Conservation (phyloP, 2,797 vertebrate species). For the Clarias pachynema region DNA sequence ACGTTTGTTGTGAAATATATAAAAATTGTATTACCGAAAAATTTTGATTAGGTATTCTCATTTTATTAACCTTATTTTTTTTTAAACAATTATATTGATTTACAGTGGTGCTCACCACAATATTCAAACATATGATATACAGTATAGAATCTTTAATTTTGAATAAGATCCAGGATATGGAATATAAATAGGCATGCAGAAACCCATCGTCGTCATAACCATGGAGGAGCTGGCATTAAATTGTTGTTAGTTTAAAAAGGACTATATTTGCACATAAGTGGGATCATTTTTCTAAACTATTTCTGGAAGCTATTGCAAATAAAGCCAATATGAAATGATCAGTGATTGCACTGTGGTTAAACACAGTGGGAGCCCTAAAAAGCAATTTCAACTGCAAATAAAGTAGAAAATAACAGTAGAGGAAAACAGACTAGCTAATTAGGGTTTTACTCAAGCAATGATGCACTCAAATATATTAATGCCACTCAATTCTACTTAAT, state of each 20-base stretch:
- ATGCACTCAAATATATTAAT: conserved; percentile 4
- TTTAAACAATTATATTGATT: too few relatives aligned
- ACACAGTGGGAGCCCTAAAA: neutral
- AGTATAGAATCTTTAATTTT: too few relatives aligned
- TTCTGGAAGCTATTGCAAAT: neutral
- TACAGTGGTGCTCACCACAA: too few relatives aligned
- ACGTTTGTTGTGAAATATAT: neutral
- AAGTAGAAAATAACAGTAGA: conserved; percentile 4
- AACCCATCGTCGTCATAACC: neutral
- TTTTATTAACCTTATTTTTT: too few relatives aligned
- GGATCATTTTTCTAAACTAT: neutral
- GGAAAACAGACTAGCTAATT: neutral
- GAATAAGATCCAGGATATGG: too few relatives aligned
- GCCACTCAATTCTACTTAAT: neutral
- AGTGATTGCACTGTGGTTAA: conserved; percentile 9
- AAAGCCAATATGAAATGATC: conserved; percentile 2
- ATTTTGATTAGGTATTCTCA: too few relatives aligned
- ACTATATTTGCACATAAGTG: neutral
- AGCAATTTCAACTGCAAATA: neutral
- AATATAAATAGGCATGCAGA: too few relatives aligned
- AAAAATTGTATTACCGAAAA: neutral
- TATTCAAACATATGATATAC: too few relatives aligned
- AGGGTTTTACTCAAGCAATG: neutral
- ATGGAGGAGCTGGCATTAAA: neutral
- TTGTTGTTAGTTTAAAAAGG: neutral